Conservation (phyloP, 2,113 vertebrate genomes). For the Onychostoma macrolepis region DNA sequence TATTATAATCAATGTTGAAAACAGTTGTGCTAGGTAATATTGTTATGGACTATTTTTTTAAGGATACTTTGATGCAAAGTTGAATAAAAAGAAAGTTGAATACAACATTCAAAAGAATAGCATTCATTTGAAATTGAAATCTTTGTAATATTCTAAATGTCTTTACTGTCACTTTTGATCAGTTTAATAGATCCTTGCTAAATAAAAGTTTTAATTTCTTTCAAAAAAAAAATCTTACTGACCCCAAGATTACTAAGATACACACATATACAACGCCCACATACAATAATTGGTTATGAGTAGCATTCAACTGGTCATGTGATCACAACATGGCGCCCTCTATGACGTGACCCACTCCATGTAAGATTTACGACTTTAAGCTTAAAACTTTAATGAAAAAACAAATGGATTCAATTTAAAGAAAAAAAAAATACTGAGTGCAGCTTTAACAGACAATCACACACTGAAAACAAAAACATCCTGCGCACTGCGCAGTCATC, state of each 20-base stretch:
- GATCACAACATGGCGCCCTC: background rate
- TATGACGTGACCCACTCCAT: background rate
- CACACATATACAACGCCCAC: background rate
- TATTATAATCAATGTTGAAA: too few relatives aligned
- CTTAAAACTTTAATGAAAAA: slow-evolving; percentile 19
- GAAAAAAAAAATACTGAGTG: slow-evolving; percentile 8
- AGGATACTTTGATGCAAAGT: background rate
- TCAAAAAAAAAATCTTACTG: background rate
- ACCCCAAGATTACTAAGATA: background rate
- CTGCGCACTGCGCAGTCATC: background rate
- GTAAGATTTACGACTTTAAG: background rate
- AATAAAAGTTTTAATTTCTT: background rate
- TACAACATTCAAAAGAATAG: background rate
- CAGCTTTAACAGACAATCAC: slow-evolving; percentile 46
- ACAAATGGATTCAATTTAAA: background rate
- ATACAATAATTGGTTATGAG: background rate
- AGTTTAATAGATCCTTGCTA: background rate
- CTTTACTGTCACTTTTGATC: background rate
- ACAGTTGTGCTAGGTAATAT: background rate
- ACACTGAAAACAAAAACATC: slow-evolving; percentile 51
- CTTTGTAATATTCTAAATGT: background rate
- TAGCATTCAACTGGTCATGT: background rate
- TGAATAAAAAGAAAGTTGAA: background rate
- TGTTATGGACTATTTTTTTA: background rate
- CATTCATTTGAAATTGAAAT: background rate